Base-by-base conservation (phyloP, 2,797 vertebrate genomes). In the Notolabrus celidotus region DNA sequence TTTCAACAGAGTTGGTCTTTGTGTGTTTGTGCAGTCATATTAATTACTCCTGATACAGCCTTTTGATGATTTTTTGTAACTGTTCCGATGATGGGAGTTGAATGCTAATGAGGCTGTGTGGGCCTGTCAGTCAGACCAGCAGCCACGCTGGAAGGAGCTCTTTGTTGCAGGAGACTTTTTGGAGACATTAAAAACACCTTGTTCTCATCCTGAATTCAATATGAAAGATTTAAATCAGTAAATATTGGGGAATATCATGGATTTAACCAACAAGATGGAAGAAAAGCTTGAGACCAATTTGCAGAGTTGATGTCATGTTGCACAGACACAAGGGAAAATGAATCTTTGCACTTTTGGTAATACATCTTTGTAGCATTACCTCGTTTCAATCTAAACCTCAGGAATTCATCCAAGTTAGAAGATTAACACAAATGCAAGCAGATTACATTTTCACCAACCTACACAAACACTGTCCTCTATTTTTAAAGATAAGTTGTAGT, bases 31-130 rank as follows among this genome's bases (percentile, higher is more conserved):
- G 74, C 15, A 1, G 52, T 47, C 51, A 67, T 67, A 75, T 80
- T 75, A 79, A 71, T 79, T 66, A 74, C 54, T 58, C 19, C 29
- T 41, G 62, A 69, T 71, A 16, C 60, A 49, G 41, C 53, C 22
- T 70, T 77, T 59, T 67, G 25, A 51, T 47, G 47, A 50, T 70
- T 39, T 71, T 62, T 60, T 34, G 3, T 61, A 61, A 74, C 52
- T 22, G n/a, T 33, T 76, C 29, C 67, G 57, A 20, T 74, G 55
- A 39, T 22, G 57, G 39, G 34, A 11, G 54, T 31, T 25, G 20
- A 70, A 77, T 59, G 73, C 12, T 71, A 74, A 79, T 71, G 67
- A 81, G 55, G 25, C 22, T 5, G 33, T n/a, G 55, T 22, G 8
- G 49, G 39, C 22, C 55, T 42, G 77, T 81, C 77, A 67, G 10